These are phyloP conservation scores for Oryzias celebensis DNA, from an alignment of 2,113 vertebrate genomes.

Conservation along the genomic window DNA sequence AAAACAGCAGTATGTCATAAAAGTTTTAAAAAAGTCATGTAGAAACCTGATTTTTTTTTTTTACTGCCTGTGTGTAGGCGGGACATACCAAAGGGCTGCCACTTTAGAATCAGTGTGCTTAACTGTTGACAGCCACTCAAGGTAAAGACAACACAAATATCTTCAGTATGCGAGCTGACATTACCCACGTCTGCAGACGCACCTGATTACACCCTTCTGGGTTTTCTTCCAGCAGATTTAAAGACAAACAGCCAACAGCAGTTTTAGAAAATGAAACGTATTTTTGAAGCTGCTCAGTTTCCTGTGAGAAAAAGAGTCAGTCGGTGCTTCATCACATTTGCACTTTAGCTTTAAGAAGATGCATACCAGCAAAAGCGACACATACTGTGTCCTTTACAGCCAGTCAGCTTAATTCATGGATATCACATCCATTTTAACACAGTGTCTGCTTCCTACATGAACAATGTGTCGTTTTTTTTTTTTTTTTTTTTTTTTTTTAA, in stretches of 20 bases:
- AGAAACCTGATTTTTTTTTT: background rate
- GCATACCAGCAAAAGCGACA: background rate
- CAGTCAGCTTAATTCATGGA: background rate
- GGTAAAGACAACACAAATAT: background rate
- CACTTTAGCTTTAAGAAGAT: too few species aligned
- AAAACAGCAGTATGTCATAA: background rate
- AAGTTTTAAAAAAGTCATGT: constrained; percentile 3
- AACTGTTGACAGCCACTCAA: background rate
- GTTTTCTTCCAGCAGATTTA: background rate
- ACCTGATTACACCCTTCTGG: background rate
- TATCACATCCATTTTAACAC: background rate
- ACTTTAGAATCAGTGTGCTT: background rate
- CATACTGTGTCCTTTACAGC: background rate
- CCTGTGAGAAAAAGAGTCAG: too few species aligned
- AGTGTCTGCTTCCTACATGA: background rate
- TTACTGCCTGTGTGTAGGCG: background rate
- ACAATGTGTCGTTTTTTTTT: too few species aligned
- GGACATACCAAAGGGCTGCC: constrained; percentile 4
- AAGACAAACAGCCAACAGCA: too few species aligned
- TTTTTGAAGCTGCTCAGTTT: too few species aligned
- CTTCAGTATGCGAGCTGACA: background rate
- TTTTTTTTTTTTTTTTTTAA: too few species aligned
- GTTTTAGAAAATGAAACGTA: too few species aligned
- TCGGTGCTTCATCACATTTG: too few species aligned
- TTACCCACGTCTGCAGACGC: background rate